These are phyloP conservation scores for Cherax quadricarinatus DNA, from an alignment of 1,140 invertebrate genomes.

Conservation along the genomic window DNA sequence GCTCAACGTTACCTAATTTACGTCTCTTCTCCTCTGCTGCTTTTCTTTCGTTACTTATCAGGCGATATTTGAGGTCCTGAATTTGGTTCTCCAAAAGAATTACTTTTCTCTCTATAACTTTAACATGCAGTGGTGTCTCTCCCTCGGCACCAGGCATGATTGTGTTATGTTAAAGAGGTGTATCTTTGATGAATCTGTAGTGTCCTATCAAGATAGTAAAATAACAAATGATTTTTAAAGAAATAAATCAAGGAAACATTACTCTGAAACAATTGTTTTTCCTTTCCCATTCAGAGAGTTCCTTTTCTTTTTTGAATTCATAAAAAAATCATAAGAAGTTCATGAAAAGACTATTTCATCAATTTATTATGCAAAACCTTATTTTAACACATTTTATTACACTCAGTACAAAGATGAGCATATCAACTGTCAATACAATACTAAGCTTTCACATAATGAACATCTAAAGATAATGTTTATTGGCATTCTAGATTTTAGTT, in stretches of 20 bases:
- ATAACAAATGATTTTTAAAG: background rate
- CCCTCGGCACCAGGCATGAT: slow-evolving; percentile 42
- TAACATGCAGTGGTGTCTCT: slow-evolving; percentile 43
- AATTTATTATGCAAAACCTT: no score
- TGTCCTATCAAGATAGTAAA: background rate
- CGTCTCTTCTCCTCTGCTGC: slow-evolving; percentile 53
- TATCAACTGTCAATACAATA: no score
- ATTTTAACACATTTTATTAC: no score
- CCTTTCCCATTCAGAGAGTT: background rate
- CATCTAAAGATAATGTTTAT: no score
- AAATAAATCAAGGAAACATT: background rate
- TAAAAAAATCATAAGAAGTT: background rate
- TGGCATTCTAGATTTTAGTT: no score
- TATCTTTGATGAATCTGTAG: background rate
- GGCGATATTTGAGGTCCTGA: slow-evolving; percentile 52
- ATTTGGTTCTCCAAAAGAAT: slow-evolving; percentile 51
- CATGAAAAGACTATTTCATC: no score
- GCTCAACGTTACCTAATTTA: slow-evolving; percentile 46
- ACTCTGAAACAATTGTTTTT: background rate
- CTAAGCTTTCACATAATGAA: no score
- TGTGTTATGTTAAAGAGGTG: background rate
- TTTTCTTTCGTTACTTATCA: slow-evolving; percentile 56
- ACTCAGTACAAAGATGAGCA: no score
- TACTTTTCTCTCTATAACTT: slow-evolving; percentile 55
- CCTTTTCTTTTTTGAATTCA: background rate